Evolutionary conservation across 2,888 invertebrate genomes (phyloP).

Genomic region (Linyphia triangularis): DNA sequence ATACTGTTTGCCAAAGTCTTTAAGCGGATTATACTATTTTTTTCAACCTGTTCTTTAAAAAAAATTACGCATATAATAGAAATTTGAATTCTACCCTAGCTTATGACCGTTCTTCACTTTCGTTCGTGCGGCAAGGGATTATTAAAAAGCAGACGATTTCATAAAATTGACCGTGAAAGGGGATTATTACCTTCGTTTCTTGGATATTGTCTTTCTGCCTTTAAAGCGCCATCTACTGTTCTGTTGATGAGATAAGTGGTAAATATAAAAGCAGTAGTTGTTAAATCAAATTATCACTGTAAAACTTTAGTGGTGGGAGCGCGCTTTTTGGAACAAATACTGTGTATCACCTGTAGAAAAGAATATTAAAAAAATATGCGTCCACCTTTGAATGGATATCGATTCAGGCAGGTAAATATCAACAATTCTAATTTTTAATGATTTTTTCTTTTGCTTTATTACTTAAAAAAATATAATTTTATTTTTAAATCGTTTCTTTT

Average conservation of each 20-base stretch:
- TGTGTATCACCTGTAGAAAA: not conserved
- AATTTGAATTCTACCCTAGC: not conserved
- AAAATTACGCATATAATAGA: not conserved
- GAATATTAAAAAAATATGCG: constrained; percentile 25
- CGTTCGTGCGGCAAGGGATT: constrained; percentile 19
- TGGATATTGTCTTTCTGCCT: not conserved
- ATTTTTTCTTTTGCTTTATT: too few species aligned
- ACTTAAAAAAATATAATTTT: too few species aligned
- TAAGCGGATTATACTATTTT: constrained; percentile 16
- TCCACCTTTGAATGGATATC: constrained; percentile 34
- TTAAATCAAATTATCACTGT: not conserved
- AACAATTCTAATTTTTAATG: too few species aligned
- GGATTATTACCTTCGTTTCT: constrained; percentile 27
- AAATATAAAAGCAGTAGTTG: not conserved
- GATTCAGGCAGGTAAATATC: not conserved
- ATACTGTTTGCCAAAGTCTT: not conserved
- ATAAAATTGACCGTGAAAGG: constrained; percentile 66
- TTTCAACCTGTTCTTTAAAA: not conserved
- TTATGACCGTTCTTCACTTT: constrained; percentile 6
- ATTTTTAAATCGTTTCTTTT: too few species aligned
- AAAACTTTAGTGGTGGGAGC: too few species aligned
- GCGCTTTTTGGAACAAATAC: not conserved
- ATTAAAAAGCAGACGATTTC: constrained; percentile 13
- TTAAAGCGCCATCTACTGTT: constrained; percentile 45
- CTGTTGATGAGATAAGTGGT: constrained; percentile 8